Evolutionary conservation across 2,888 invertebrate genomes (phyloP).

Genomic region (Resseliella maxima): DNA sequence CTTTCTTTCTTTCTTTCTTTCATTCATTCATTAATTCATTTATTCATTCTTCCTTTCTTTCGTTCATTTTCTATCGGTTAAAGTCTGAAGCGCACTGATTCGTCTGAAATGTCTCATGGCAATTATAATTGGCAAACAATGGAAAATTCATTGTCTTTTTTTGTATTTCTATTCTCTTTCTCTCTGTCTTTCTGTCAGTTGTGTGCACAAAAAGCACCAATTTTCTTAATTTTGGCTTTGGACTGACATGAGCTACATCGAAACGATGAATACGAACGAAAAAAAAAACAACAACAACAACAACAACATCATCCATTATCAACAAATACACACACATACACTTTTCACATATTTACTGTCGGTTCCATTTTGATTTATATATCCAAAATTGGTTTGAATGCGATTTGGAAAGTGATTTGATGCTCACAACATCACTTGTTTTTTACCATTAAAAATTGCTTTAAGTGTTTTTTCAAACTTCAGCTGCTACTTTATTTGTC

Average conservation of each 20-base stretch:
- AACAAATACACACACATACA: neutral
- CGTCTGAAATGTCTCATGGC: constrained; percentile 37
- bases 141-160: constrained; percentile 16
- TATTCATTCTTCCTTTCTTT: neutral
- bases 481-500: neutral
- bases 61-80: neutral
- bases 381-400: neutral
- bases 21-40: neutral
- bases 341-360: constrained; percentile 22
- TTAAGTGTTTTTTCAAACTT: neutral
- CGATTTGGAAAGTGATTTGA: constrained; percentile 3
- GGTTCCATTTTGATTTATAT: neutral
- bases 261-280: constrained; percentile 20
- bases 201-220: neutral
- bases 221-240: constrained; percentile 5
- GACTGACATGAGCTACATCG: constrained; percentile 37
- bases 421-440: neutral
- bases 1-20: neutral
- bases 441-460: too few relatives aligned
- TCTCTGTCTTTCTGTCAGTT: neutral
- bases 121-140: constrained; percentile 34
- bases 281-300: too few relatives aligned
- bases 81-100: neutral
- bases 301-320: too few relatives aligned
- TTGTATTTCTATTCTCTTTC: neutral